phyloP scores from a whole-genome alignment of 2,113 vertebrate genomes.

The Stigmatopora nigra region DNA sequence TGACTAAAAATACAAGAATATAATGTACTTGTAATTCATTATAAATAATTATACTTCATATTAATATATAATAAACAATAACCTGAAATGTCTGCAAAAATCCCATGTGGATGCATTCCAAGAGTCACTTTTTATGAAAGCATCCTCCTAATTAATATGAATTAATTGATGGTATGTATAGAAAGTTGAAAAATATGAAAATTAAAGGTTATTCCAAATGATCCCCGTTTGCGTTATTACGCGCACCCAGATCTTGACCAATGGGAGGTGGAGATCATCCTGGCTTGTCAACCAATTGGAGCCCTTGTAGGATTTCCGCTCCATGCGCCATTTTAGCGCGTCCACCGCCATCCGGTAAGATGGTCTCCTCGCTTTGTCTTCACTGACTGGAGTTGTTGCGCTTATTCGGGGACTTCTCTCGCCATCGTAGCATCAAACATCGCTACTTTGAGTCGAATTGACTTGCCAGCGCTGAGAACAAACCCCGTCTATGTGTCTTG shows the following conservation, averaged over 20 bases:
- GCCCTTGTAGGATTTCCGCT: conserved; percentile 57
- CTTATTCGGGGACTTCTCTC: conserved; percentile 49
- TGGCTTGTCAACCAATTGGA: conserved; percentile 64
- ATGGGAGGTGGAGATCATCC: neutral
- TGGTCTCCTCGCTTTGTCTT: conserved; percentile 79
- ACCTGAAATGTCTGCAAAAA: too few relatives aligned
- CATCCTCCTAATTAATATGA: too few relatives aligned
- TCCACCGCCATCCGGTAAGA: conserved; percentile 79
- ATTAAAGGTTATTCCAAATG: neutral
- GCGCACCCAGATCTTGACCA: neutral
- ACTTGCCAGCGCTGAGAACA: conserved; percentile 13
- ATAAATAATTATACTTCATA: neutral
- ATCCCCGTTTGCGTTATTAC: neutral
- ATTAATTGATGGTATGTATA: too few relatives aligned
- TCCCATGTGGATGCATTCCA: too few relatives aligned
- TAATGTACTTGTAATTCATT: too few relatives aligned
- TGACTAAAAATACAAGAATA: too few relatives aligned
- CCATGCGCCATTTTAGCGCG: conserved; percentile 80
- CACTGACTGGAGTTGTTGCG: conserved; percentile 53
- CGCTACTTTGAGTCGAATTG: neutral
- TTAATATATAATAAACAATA: neutral
- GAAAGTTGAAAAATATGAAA: neutral
- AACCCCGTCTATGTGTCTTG: conserved; percentile 21
- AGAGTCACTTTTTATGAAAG: too few relatives aligned
- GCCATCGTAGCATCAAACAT: conserved; percentile 20